A percentile compares a stretch with the other conserved stretches of the same genome.
Conservation (phyloP, 2,113 vertebrate species). For the Callipepla californica region DNA sequence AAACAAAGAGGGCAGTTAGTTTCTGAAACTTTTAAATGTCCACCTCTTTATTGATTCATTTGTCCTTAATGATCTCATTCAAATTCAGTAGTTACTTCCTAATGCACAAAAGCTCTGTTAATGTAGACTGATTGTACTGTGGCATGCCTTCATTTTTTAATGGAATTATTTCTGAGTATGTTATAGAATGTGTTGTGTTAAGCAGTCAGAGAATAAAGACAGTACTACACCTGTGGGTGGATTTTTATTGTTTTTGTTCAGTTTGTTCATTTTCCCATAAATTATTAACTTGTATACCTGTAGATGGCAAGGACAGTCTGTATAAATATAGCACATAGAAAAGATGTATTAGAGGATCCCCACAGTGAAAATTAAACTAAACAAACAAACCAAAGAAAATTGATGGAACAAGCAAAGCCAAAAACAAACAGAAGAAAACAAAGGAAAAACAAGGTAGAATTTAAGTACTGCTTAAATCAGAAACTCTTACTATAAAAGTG, state of each 20-base stretch:
- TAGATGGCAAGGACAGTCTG: background rate
- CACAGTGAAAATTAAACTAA: background rate
- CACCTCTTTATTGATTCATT: background rate
- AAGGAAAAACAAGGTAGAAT: background rate
- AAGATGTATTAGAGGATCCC: background rate
- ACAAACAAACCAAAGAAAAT: background rate
- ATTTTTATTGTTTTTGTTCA: background rate
- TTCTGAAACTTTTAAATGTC: background rate
- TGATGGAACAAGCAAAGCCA: background rate
- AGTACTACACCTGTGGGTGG: background rate
- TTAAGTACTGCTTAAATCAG: background rate
- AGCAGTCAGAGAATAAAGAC: background rate
- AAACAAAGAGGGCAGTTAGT: background rate
- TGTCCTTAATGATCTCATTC: background rate
- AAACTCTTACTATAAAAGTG: background rate
- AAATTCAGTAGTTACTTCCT: background rate
- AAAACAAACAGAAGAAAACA: background rate
- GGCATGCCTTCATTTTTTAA: background rate
- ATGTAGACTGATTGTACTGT: background rate
- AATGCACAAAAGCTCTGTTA: background rate
- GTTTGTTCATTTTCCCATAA: background rate
- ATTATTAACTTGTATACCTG: accelerated
- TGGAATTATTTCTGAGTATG: background rate
- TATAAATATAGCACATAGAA: background rate
- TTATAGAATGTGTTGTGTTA: background rate